Base-by-base conservation (phyloP, 2,113 vertebrate genomes). In the Strigops habroptila region DNA sequence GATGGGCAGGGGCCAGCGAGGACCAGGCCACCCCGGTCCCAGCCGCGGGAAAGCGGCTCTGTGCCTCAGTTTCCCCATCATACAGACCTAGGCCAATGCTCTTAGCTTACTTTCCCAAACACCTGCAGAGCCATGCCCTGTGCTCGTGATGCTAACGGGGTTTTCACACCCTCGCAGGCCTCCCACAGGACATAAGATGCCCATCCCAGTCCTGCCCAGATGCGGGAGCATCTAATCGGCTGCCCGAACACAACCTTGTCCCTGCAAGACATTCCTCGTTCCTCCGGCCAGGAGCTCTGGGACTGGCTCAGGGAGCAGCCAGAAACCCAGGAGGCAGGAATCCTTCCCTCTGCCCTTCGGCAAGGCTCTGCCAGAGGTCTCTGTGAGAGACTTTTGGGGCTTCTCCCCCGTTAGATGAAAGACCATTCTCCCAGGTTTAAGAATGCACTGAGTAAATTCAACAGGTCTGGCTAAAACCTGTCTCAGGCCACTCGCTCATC, bases 341-440 rank as follows among this genome's bases (percentile, higher is more conserved):
- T 5, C 6, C 14, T 33, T 11, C 28, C 12, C 49, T n/a, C 4
- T 6, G 18, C 33, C 4, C 2, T 60, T 67, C 19, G 35, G 30
- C 25, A 11, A 63, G 57, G 52, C 31, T 27, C 49, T 76, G 43
- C 91, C 77, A 64, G 6, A 67, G 69, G 28, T 51, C 68, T 82
- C 67, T 4, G 12, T 69, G 31, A 14, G 16, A 78, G 67, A 41
- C 14, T 95, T 93, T 86, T n/a, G 70, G 57, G 37, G 37, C 19
- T 90, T 93, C 63, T 85, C 41, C 82, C 67, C 41, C 9, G 24
- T 83, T 60, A 51, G 25, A 35, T 46, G 76, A 59, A 93, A 90
- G 46, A 25, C 44, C 53, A 21, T 91, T 96, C 10, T 23, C 89
- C 91, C 96, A 97, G 95, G 97, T 95, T 96, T 96, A 97, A 96